Percentiles rank a stretch among this genome's conserved stretches.
Evolutionary conservation across 2,797 vertebrate species (phyloP).

Genomic region (Manis pentadactyla): DNA sequence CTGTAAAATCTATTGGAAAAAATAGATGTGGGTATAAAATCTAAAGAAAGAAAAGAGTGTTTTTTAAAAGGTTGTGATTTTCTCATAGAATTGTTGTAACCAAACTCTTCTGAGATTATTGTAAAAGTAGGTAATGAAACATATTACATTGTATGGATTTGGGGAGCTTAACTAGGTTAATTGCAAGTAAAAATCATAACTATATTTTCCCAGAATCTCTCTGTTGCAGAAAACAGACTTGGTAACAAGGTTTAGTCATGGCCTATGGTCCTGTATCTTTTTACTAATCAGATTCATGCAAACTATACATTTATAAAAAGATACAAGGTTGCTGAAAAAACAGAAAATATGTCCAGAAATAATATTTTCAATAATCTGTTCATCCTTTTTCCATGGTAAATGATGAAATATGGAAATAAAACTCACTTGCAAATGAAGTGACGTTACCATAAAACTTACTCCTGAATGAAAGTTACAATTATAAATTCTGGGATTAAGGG

Average conservation of each 20-base stretch:
- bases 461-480: background rate
- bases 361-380: background rate
- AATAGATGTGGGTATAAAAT: background rate
- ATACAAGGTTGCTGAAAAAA: background rate
- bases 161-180: background rate
- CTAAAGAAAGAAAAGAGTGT: background rate
- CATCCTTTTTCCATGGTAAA: background rate
- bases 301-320: background rate
- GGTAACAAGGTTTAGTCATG: background rate
- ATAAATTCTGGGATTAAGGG: background rate
- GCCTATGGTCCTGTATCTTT: background rate
- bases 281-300: background rate
- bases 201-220: background rate
- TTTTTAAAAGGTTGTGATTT: background rate
- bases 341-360: background rate
- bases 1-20: background rate
- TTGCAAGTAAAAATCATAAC: background rate
- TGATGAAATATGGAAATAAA: background rate
- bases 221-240: background rate
- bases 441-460: background rate
- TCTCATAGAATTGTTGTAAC: background rate
- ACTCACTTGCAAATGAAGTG: background rate
- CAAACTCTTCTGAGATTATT: background rate
- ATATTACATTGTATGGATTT: background rate
- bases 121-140: background rate